These are phyloP conservation scores for Phaenicophaeus curvirostris DNA, from an alignment of 2,797 vertebrate species.

Conservation along the genomic window DNA sequence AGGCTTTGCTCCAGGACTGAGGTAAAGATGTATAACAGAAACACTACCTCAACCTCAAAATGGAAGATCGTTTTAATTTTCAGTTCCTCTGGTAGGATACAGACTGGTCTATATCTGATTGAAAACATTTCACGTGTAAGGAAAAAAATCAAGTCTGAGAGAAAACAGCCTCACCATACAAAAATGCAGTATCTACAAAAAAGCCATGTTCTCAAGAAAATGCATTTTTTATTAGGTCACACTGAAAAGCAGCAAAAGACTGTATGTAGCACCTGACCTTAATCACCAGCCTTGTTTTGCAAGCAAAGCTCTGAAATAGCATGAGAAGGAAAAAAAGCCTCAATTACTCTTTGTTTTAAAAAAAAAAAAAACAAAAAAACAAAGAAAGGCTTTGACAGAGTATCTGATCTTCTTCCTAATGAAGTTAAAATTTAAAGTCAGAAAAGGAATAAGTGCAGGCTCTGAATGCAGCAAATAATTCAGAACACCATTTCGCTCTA, in stretches of 20 bases:
- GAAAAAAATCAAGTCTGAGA: background rate
- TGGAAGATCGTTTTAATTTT: background rate
- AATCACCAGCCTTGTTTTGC: background rate
- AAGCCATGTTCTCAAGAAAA: background rate
- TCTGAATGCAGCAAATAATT: background rate
- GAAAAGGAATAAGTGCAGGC: accelerated
- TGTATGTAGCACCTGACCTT: background rate
- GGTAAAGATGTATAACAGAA: background rate
- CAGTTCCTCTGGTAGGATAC: background rate
- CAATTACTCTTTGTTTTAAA: background rate
- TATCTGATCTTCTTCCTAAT: background rate
- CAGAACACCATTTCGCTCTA: background rate
- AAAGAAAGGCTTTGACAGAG: background rate
- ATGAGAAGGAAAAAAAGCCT: background rate
- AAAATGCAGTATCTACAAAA: background rate
- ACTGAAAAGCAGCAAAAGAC: background rate
- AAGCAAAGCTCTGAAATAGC: background rate
- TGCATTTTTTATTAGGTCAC: background rate
- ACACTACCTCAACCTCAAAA: background rate
- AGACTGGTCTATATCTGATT: background rate
- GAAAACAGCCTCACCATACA: background rate
- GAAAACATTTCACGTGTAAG: background rate
- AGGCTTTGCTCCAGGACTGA: background rate
- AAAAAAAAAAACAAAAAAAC: background rate
- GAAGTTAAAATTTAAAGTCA: background rate